phyloP scores from a whole-genome alignment of 2,888 invertebrate genomes.

The Tridacna gigas region DNA sequence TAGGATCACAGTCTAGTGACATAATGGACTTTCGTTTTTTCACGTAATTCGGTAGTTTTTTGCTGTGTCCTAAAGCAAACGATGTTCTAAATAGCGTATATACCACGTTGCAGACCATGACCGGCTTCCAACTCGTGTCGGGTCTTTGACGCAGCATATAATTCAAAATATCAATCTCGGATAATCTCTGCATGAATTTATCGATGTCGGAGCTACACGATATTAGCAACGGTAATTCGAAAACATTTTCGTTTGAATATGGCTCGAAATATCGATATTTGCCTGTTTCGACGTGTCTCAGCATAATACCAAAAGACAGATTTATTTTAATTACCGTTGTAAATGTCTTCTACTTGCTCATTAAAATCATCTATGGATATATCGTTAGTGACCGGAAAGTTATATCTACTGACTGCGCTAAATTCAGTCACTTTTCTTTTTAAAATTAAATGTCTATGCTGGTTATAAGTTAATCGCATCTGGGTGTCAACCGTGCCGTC shows the following conservation, averaged over 20 bases:
- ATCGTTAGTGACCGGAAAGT: constrained; percentile 26
- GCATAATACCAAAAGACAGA: constrained; percentile 17
- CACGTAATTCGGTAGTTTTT: too few species aligned
- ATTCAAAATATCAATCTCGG: constrained; percentile 22
- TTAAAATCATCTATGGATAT: not conserved
- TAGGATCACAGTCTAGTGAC: too few species aligned
- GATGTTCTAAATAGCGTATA: constrained; percentile 19
- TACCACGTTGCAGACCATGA: constrained; percentile 14
- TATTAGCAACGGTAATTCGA: constrained; percentile 16
- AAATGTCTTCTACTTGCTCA: constrained; percentile 13
- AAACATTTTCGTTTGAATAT: constrained; percentile 24
- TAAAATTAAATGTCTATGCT: too few species aligned
- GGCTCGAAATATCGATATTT: constrained; percentile 19
- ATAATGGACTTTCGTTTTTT: too few species aligned
- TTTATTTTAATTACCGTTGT: constrained; percentile 8
- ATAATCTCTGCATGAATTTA: not conserved
- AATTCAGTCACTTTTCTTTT: too few species aligned
- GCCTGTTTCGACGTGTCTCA: constrained; percentile 17
- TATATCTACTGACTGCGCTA: constrained; percentile 1
- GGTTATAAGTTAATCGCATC: too few species aligned
- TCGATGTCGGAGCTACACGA: constrained; percentile 1
- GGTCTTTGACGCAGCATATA: constrained; percentile 17
- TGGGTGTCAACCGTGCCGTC: too few species aligned
- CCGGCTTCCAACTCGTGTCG: constrained; percentile 14
- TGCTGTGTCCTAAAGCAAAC: too few species aligned